phyloP scores from a whole-genome alignment of 2,113 vertebrate species.

The Dryoscopus gambensis region DNA sequence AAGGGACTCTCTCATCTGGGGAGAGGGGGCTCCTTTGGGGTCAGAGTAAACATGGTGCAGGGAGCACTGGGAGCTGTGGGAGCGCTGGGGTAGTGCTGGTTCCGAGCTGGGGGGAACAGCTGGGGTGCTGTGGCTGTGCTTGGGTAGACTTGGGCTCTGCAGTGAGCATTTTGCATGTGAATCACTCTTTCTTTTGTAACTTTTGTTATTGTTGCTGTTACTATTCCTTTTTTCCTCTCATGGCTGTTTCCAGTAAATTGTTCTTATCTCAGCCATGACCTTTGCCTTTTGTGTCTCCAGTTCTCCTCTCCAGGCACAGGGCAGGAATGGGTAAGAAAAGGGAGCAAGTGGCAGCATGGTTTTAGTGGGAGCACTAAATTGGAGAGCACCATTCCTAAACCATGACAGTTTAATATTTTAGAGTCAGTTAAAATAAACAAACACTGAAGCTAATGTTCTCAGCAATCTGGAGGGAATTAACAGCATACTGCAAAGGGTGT shows the following conservation, averaged over 20 bases:
- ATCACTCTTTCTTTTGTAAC: not conserved
- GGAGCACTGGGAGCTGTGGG: fast-evolving
- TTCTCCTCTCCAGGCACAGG: not conserved
- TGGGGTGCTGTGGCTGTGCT: not conserved
- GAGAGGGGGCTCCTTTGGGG: not conserved
- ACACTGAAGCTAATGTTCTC: constrained; percentile 11
- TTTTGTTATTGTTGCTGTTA: not conserved
- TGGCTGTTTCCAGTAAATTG: not conserved
- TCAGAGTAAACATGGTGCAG: not conserved
- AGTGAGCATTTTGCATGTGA: not conserved
- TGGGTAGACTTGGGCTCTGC: fast-evolving
- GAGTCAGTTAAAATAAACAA: constrained; percentile 42
- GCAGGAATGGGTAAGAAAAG: not conserved
- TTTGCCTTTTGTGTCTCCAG: not conserved
- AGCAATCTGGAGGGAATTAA: constrained; percentile 52
- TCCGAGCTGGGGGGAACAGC: not conserved
- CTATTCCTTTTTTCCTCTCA: not conserved
- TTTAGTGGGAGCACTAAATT: not conserved
- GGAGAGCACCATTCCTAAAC: not conserved
- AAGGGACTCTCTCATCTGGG: too few species aligned
- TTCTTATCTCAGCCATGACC: not conserved
- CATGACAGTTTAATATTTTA: not conserved
- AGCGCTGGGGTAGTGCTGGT: fast-evolving
- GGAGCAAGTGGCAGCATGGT: not conserved
- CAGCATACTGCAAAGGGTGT: not conserved